Percentiles rank a stretch among this genome's conserved stretches.
Evolutionary conservation across 2,888 invertebrate genomes (phyloP).

Genomic region (Onchidella celtica): DNA sequence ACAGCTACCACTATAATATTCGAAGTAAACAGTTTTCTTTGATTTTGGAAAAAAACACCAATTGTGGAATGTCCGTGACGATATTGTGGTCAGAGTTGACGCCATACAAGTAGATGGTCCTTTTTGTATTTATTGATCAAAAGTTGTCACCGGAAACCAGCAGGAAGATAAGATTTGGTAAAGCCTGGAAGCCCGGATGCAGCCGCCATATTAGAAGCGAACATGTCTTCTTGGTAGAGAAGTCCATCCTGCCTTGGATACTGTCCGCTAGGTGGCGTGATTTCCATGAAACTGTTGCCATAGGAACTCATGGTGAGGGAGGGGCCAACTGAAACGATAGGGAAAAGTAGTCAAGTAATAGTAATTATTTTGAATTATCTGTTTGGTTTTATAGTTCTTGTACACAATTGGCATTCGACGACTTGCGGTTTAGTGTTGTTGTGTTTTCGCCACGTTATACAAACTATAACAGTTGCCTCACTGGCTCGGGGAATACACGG

Average conservation of each 20-base stretch:
- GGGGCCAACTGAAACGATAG: conserved; percentile 41
- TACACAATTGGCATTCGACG: no score
- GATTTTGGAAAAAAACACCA: no score
- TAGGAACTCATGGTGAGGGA: conserved; percentile 61
- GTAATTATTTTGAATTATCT: no score
- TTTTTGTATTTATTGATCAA: neutral
- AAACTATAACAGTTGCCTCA: no score
- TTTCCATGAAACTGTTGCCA: conserved; percentile 72
- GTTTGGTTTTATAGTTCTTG: no score
- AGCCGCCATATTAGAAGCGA: conserved; percentile 60
- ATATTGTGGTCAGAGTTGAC: neutral
- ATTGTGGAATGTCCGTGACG: no score
- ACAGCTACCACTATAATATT: no score
- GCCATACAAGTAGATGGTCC: no score
- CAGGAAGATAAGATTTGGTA: conserved; percentile 47
- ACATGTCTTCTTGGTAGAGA: conserved; percentile 69
- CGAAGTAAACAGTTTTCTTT: no score
- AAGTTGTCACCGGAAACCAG: conserved; percentile 48
- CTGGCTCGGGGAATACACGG: no score
- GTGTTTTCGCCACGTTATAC: no score
- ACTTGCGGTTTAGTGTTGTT: no score
- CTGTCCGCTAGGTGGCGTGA: conserved; percentile 66
- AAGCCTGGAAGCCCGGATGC: conserved; percentile 41
- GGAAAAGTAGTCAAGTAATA: neutral
- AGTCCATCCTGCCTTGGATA: conserved; percentile 61